Base-by-base conservation (phyloP, 92 coral and sea anemone genomes). In the Porites evermanni region DNA sequence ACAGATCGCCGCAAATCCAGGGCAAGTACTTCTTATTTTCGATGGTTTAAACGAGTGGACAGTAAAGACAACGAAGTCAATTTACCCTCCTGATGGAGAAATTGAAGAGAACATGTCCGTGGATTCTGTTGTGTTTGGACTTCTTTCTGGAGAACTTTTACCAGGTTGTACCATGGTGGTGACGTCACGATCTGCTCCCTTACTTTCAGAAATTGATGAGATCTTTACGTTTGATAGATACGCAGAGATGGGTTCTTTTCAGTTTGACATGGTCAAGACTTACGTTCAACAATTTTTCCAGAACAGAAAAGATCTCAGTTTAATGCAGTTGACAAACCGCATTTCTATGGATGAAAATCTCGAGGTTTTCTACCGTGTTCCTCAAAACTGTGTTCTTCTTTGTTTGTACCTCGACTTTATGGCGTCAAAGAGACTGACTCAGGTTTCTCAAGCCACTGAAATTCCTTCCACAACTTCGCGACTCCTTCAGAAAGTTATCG, bases 41-140 rank as follows among this genome's bases (percentile, higher is more conserved):
- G 93, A 90, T 64, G 91, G 93, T 26, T 77, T 90, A 17, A 88
- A 86, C 52, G 93, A 90, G 79, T 86, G 73, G 84, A 53, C 71
- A 12, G 6, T 6, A 18, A 76, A 14, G 29, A 86, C 79, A 60
- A 13, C 63, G 29, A n/a, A 38, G 47, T 38, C 14, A 38, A 24
- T 74, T 16, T 81, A 86, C 53, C 6, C 78, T 20, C 12, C 0
- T 56, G 12, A 51, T 23, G 70, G 67, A 13, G 59, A 56, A 11
- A 23, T 51, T 23, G 47, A 13, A 19, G 64, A 1, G 59, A 74
- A 67, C 52, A 81, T 81, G 91, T 16, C 90, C 54, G 78, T 80
- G 4, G 44, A 78, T 74, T 68, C 88, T 32, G 44, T 90, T 26
- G 67, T 78, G 13, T 78, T 83, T 47, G 80, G 81, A 18, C 72